Percentiles rank a stretch among this genome's conserved stretches.
Conservation (phyloP, 2,113 vertebrate species). For the Mus pahari region DNA sequence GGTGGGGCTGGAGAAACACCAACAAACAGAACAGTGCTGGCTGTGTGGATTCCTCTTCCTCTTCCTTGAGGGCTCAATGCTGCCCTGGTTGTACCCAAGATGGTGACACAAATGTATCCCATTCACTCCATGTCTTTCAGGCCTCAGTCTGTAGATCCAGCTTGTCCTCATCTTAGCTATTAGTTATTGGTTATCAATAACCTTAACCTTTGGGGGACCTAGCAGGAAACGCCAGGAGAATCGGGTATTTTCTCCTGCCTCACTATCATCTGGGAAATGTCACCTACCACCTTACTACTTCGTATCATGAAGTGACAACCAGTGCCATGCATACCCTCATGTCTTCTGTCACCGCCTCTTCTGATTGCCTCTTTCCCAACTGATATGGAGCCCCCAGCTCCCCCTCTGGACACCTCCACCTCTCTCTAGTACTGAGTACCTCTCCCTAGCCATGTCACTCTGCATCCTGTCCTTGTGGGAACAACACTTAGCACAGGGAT, state of each 20-base stretch:
- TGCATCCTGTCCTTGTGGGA: background rate
- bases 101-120: background rate
- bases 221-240: background rate
- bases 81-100: background rate
- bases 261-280: fast-evolving
- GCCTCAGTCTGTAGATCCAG: too few species aligned
- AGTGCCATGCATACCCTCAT: background rate
- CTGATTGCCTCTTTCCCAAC: background rate
- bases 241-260: too few species aligned
- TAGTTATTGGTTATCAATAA: background rate
- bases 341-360: background rate
- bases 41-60: too few species aligned
- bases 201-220: background rate
- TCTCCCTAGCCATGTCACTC: background rate
- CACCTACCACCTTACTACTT: background rate
- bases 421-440: background rate
- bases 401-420: background rate
- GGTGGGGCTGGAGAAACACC: background rate
- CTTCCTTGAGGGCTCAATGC: too few species aligned
- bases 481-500: background rate
- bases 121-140: background rate
- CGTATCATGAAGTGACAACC: background rate
- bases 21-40: background rate
- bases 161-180: background rate
- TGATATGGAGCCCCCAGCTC: background rate